Evolutionary conservation across 2,888 invertebrate genomes (phyloP).

Genomic region (Lacanobia oleracea): DNA sequence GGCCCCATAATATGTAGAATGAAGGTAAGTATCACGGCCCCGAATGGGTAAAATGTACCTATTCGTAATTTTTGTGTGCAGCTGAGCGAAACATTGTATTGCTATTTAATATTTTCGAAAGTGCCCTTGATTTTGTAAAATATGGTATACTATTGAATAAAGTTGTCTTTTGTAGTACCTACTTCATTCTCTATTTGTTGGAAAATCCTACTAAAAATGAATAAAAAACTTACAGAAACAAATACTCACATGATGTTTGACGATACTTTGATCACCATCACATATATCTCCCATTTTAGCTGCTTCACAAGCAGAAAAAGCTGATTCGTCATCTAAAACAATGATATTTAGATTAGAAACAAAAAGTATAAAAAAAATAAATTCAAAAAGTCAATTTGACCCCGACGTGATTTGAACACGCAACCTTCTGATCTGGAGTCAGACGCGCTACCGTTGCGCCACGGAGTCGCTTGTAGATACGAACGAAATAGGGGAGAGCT

Average conservation of each 20-base stretch:
- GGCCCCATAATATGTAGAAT: too few relatives aligned
- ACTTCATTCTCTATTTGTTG: too few relatives aligned
- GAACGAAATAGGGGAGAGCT: not conserved
- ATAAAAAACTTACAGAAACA: too few relatives aligned
- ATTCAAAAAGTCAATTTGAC: constrained; percentile 89
- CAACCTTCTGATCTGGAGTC: constrained; percentile 99
- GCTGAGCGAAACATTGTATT: not conserved
- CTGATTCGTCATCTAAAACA: constrained; percentile 83
- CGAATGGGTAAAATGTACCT: not conserved
- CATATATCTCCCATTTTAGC: constrained; percentile 71
- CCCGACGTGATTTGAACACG: constrained; percentile 99
- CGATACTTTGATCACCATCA: constrained; percentile 77
- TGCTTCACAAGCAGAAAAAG: constrained; percentile 84
- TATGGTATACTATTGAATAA: too few relatives aligned
- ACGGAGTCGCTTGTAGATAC: constrained; percentile 92
- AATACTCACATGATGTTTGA: constrained; percentile 79
- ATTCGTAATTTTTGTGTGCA: not conserved
- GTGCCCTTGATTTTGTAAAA: too few relatives aligned
- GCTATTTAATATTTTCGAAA: not conserved
- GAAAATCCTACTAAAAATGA: too few relatives aligned
- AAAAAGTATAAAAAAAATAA: constrained; percentile 40
- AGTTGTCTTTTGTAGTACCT: too few relatives aligned
- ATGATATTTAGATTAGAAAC: not conserved
- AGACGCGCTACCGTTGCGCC: constrained; percentile 99
- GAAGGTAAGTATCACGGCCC: not conserved